phyloP scores from a whole-genome alignment of 1,140 invertebrate genomes.

The Asobara japonica region DNA sequence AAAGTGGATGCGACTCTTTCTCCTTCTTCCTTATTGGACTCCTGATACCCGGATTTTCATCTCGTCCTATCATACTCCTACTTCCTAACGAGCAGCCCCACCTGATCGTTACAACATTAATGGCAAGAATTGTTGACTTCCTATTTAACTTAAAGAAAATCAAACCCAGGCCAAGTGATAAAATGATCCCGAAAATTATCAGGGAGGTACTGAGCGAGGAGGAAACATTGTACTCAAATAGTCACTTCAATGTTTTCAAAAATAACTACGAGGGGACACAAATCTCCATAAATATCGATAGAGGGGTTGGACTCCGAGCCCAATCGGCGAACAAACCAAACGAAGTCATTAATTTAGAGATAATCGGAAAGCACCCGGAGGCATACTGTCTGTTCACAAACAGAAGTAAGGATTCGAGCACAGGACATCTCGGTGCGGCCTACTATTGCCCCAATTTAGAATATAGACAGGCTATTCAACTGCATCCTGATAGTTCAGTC shows the following conservation, averaged over 20 bases:
- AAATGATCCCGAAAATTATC: neutral
- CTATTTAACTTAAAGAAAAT: neutral
- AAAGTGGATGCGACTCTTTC: too few relatives aligned
- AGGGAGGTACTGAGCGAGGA: neutral
- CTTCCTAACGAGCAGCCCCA: too few relatives aligned
- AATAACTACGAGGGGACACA: neutral
- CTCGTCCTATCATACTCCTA: too few relatives aligned
- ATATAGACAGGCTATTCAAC: neutral
- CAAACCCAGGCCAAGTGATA: neutral
- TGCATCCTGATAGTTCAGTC: neutral
- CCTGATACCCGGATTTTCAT: too few relatives aligned
- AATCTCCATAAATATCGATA: too few relatives aligned
- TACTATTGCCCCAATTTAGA: neutral
- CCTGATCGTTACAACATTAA: too few relatives aligned
- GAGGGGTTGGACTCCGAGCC: slow-evolving; percentile 24
- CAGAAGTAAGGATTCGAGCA: slow-evolving; percentile 11
- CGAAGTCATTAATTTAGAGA: too few relatives aligned
- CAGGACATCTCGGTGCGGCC: neutral
- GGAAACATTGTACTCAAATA: neutral
- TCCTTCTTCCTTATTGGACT: too few relatives aligned
- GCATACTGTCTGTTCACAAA: neutral
- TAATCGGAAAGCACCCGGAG: too few relatives aligned
- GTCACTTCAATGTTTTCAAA: too few relatives aligned
- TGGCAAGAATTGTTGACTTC: neutral
- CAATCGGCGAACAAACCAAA: neutral